phyloP scores from a whole-genome alignment of 1,140 invertebrate genomes.

The Listronotus oregonensis region DNA sequence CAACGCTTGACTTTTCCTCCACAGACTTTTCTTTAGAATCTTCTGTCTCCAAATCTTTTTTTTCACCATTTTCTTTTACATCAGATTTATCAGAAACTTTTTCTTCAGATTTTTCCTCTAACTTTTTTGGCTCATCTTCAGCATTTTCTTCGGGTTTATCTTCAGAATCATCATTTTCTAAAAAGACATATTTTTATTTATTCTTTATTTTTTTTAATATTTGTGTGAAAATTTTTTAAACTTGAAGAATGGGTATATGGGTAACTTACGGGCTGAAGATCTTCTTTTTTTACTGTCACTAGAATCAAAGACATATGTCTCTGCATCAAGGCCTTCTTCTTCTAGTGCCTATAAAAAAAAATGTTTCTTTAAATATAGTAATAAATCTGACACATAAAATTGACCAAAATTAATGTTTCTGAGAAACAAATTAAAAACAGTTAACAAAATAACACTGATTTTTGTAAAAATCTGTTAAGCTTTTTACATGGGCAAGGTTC shows the following conservation, averaged over 20 bases:
- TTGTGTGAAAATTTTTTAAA: too few species aligned
- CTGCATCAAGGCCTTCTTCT: slow-evolving; percentile 80
- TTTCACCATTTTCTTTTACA: slow-evolving; percentile 49
- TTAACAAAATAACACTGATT: too few species aligned
- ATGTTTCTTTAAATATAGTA: too few species aligned
- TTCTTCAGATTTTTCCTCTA: slow-evolving; percentile 51
- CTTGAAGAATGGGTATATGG: too few species aligned
- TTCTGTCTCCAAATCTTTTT: slow-evolving; percentile 39
- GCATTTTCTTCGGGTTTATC: slow-evolving; percentile 39
- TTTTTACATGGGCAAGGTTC: too few species aligned
- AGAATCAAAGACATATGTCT: slow-evolving; percentile 72
- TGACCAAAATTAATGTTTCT: too few species aligned
- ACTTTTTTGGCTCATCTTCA: slow-evolving; percentile 51
- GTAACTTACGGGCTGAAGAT: slow-evolving; percentile 24
- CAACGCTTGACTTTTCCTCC: not conserved
- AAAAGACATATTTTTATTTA: not conserved
- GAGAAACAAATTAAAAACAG: too few species aligned
- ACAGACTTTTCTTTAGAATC: slow-evolving; percentile 1
- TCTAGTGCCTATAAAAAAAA: slow-evolving; percentile 67
- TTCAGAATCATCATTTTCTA: slow-evolving; percentile 22
- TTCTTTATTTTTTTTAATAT: too few species aligned
- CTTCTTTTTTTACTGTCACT: slow-evolving; percentile 49
- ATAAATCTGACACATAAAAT: too few species aligned
- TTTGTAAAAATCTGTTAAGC: too few species aligned
- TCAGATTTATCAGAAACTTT: too few species aligned